phyloP scores from a whole-genome alignment of 1,140 invertebrate genomes.

The Drosophila pseudoobscura region DNA sequence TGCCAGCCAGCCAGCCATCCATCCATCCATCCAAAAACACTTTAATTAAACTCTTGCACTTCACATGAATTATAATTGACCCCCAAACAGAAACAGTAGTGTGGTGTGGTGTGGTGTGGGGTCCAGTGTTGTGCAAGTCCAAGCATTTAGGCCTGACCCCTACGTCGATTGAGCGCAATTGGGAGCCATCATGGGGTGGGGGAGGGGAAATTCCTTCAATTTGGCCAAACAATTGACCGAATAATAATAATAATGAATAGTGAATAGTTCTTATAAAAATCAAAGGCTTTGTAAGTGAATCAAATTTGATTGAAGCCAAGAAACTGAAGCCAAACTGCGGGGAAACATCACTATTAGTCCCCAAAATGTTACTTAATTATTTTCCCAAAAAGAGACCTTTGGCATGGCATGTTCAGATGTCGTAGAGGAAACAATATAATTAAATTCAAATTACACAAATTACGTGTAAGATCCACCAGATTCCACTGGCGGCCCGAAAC shows the following conservation, averaged over 20 bases:
- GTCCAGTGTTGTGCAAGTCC: constrained; percentile 32
- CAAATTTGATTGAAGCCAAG: background rate
- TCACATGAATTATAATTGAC: constrained; percentile 49
- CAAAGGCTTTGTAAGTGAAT: no score
- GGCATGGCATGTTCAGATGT: constrained; percentile 6
- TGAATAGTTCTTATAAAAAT: background rate
- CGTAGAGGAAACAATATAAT: constrained; percentile 14
- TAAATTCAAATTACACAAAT: constrained; percentile 6
- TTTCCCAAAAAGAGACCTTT: no score
- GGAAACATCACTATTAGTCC: no score
- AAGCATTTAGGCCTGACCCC: constrained; percentile 21
- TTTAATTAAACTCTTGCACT: constrained; percentile 42
- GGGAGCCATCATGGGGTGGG: background rate
- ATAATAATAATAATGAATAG: no score
- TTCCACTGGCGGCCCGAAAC: no score
- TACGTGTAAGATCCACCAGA: background rate
- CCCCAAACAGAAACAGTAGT: constrained; percentile 12
- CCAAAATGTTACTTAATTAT: no score
- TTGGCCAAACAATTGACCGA: no score
- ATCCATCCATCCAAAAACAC: constrained; percentile 14
- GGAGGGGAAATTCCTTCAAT: background rate
- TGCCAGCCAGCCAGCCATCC: background rate
- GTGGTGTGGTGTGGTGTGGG: background rate
- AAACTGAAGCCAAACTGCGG: no score
- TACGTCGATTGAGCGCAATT: constrained; percentile 36